Evolutionary conservation across 2,888 invertebrate genomes (phyloP).

Genomic region (Epiblema foenella): DNA sequence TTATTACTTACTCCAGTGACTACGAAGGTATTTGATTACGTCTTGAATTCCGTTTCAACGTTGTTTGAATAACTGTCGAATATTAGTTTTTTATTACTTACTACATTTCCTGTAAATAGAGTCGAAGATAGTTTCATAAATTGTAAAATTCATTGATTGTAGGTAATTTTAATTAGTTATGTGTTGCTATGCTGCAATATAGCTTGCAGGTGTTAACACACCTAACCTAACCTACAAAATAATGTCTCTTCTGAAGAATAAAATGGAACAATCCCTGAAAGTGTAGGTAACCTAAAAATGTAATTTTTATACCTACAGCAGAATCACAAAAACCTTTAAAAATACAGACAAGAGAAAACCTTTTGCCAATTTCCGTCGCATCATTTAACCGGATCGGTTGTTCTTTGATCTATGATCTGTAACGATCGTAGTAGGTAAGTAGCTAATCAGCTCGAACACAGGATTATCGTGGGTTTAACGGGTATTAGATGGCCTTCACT

Average conservation of each 20-base stretch:
- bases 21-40: constrained; percentile 26
- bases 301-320: neutral
- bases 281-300: neutral
- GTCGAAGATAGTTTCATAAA: neutral
- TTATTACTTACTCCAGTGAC: constrained; percentile 30
- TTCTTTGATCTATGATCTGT: constrained; percentile 44
- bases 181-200: neutral
- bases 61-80: constrained; percentile 8
- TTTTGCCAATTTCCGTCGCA: constrained; percentile 27
- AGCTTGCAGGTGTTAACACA: neutral
- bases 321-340: neutral
- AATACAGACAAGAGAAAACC: constrained; percentile 23
- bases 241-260: neutral
- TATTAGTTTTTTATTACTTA: neutral
- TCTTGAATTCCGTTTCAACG: constrained; percentile 1
- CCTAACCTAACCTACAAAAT: neutral
- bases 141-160: too few species aligned
- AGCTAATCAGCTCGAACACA: constrained; percentile 42
- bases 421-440: constrained; percentile 41
- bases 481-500: constrained; percentile 47
- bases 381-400: constrained; percentile 37
- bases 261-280: neutral
- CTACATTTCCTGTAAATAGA: neutral
- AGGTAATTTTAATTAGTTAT: too few species aligned
- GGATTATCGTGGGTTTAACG: constrained; percentile 44